Evolutionary conservation across 2,888 invertebrate genomes (phyloP).

Genomic region (Chrysolina oricalcia): DNA sequence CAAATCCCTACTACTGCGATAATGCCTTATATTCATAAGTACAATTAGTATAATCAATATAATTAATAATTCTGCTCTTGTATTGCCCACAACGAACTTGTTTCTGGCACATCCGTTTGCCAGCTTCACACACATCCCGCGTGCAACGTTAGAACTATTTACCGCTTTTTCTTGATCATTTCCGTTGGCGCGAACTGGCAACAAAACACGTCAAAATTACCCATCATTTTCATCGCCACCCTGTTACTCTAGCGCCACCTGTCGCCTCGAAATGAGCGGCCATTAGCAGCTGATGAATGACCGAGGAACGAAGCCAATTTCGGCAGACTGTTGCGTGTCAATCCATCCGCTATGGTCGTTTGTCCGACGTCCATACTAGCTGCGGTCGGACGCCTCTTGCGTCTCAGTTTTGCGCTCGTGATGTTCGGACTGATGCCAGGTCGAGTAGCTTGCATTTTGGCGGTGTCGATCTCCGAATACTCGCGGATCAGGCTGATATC

Average conservation of each 20-base stretch:
- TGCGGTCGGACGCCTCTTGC: constrained; percentile 44
- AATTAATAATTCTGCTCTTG: no score
- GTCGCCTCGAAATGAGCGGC: constrained; percentile 66
- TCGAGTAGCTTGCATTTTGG: constrained; percentile 17
- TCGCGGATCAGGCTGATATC: not conserved
- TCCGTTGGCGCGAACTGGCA: no score
- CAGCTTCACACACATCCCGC: no score
- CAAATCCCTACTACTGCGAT: no score
- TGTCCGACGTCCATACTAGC: constrained; percentile 45
- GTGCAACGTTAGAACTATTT: no score
- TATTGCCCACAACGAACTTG: no score
- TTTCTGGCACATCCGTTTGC: no score
- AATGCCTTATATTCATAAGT: no score
- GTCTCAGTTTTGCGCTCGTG: constrained; percentile 18
- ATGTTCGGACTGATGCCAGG: not conserved
- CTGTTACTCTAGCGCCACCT: constrained; percentile 60
- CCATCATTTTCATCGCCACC: not conserved
- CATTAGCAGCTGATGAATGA: constrained; percentile 70
- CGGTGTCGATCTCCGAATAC: not conserved
- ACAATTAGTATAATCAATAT: no score
- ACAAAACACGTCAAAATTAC: not conserved
- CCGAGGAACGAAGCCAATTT: constrained; percentile 70
- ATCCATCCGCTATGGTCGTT: constrained; percentile 52
- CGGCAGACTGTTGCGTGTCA: constrained; percentile 67
- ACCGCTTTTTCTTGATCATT: no score